Percentiles rank a stretch among this genome's conserved stretches.
These are phyloP conservation scores for Drosophila fungiperda DNA, from an alignment of 2,888 invertebrate genomes.

Conservation along the genomic window DNA sequence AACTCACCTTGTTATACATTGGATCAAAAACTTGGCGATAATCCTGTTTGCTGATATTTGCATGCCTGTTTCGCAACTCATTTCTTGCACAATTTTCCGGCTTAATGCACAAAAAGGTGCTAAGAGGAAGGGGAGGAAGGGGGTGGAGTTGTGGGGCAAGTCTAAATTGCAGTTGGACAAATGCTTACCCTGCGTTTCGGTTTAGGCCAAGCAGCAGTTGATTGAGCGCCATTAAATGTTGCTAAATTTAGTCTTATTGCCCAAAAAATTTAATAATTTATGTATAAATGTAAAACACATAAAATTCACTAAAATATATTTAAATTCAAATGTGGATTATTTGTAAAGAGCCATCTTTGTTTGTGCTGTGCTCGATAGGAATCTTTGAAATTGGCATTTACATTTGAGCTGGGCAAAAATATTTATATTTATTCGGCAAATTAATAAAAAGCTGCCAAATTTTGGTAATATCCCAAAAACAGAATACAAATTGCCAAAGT, in stretches of 20 bases:
- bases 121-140: not conserved
- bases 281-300: not conserved
- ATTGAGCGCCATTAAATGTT: constrained; percentile 18
- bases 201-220: constrained; percentile 5
- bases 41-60: constrained; percentile 19
- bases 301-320: not conserved
- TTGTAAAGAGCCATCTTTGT: constrained; percentile 3
- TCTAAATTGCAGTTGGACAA: no score
- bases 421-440: not conserved
- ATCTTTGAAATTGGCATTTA: not conserved
- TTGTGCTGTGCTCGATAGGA: not conserved
- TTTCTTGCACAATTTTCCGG: not conserved
- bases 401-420: not conserved
- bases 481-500: not conserved
- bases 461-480: not conserved
- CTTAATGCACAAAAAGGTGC: not conserved
- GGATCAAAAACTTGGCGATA: constrained; percentile 80
- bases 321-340: not conserved
- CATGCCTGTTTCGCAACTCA: not conserved
- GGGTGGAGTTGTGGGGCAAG: not conserved
- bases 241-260: not conserved
- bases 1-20: constrained; percentile 60
- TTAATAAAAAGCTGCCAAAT: not conserved
- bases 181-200: constrained; percentile 23
- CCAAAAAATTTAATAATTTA: not conserved